Evolutionary conservation across 2,888 invertebrate genomes (phyloP), one percentile per base, ranked within the genome.

Genomic region (Charanyca ferruginea): DNA sequence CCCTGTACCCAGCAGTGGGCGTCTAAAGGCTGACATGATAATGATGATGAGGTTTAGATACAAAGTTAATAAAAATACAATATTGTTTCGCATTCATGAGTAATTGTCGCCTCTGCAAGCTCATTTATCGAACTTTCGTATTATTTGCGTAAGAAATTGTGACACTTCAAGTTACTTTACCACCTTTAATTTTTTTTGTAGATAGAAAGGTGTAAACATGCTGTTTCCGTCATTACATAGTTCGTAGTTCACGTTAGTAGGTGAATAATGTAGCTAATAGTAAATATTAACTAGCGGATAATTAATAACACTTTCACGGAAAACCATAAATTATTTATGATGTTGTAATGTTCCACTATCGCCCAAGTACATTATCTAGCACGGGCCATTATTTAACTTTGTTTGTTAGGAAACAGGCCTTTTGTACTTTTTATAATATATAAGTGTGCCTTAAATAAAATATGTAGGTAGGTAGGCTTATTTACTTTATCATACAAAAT

Each of bases 231-330:
- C 65, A 71, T 53, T 52, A 68, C 48, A 20, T 11, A 55, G 61
- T 57, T 38, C 54, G 52, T 58, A 55, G 66, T 58, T 62, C 77
- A 59, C 23, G 51, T 22, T 38, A 45, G 52, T 35, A 58, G 18
- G 38, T 57, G 66, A 57, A 73, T 62, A 48, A 48, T 44, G 38
- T 74, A 20, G 60, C 62, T 64, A 61, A 66, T 60, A 72, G 60
- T 77, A 60, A 73, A 63, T 73, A 67, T 51, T 41, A 77, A 48
- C 53, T 28, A 61, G 44, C 35, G 18, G 18, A 47, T 52, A 70
- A 63, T 67, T 67, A 75, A 71, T 76, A 62, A 62, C 41, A 67
- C 45, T 72, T 75, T 75, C 77, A 53, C 55, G 48, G 62, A 63
- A 73, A 68, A 63, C 22, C 22, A 28, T 23, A 42, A 60, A 59